A percentile compares a stretch with the other conserved stretches of the same genome.
Conservation (phyloP, 2,797 vertebrate genomes). For the Ibycter americanus region DNA sequence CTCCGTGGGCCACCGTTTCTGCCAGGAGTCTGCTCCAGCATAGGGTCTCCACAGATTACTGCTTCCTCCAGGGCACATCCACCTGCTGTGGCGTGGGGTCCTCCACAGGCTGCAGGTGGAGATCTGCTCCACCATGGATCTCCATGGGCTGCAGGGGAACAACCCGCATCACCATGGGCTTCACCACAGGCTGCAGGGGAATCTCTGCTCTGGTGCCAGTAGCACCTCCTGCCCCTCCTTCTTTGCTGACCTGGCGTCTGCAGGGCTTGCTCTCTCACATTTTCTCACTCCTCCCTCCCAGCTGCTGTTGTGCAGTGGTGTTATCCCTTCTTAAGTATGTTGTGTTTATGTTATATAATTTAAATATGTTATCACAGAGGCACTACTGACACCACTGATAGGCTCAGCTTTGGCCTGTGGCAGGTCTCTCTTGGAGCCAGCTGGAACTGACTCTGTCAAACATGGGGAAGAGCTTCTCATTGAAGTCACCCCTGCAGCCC, state of each 20-base stretch:
- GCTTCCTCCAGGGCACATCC: no score
- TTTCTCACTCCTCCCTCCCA: not conserved
- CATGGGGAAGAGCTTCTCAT: not conserved
- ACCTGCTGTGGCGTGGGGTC: no score
- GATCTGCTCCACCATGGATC: not conserved
- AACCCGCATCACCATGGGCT: not conserved
- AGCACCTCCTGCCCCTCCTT: not conserved
- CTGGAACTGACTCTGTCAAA: not conserved
- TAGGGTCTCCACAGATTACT: no score
- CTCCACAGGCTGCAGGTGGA: not conserved
- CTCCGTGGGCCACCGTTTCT: not conserved
- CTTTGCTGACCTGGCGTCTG: not conserved
- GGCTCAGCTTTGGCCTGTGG: not conserved
- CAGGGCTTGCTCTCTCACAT: not conserved
- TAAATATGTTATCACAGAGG: not conserved
- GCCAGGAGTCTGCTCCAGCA: no score
- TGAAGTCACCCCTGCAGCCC: not conserved
- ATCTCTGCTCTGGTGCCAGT: rapidly evolving
- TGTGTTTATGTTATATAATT: not conserved
- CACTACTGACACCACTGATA: no score
- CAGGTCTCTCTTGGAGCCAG: not conserved
- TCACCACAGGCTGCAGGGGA: rapidly evolving
- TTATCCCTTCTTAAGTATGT: not conserved
- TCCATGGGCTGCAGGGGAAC: not conserved
- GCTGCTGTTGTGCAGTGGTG: not conserved